Conservation (phyloP, 1,140 invertebrate species). For the Lineus longissimus region DNA sequence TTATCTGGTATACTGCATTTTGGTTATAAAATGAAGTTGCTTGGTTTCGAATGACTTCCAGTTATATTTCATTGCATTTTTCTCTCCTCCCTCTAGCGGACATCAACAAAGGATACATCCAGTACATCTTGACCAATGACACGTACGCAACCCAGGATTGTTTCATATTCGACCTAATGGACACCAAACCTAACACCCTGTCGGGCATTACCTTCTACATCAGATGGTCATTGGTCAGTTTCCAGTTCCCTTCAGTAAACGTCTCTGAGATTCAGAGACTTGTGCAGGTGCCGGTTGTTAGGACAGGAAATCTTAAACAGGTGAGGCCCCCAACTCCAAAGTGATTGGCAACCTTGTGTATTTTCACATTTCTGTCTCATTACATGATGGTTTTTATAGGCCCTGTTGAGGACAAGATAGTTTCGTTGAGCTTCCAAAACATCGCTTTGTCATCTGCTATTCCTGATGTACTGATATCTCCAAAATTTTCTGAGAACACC, state of each 20-base stretch:
- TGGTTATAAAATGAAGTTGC: too few relatives aligned
- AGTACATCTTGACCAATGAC: conserved; percentile 39
- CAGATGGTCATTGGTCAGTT: conserved; percentile 43
- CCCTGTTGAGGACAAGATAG: too few relatives aligned
- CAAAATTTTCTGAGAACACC: too few relatives aligned
- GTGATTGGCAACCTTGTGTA: too few relatives aligned
- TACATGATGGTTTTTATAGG: too few relatives aligned
- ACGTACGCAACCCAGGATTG: conserved; percentile 30
- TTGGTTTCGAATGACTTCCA: too few relatives aligned
- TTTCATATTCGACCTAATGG: conserved; percentile 47
- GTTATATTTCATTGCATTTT: background rate
- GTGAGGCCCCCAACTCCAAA: too few relatives aligned
- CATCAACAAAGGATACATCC: conserved; percentile 38
- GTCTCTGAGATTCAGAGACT: conserved; percentile 41
- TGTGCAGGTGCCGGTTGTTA: conserved; percentile 40
- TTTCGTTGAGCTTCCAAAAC: too few relatives aligned
- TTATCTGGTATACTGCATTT: too few relatives aligned
- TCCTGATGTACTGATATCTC: too few relatives aligned
- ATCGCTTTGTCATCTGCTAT: background rate
- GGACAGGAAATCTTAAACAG: conserved; percentile 48
- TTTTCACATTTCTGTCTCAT: too few relatives aligned
- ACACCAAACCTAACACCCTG: conserved; percentile 42
- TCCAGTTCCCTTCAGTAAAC: conserved; percentile 32
- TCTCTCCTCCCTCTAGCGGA: conserved; percentile 32
- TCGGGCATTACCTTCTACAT: conserved; percentile 45